phyloP scores from a whole-genome alignment of 2,888 invertebrate genomes.

The Tachina grossa region DNA sequence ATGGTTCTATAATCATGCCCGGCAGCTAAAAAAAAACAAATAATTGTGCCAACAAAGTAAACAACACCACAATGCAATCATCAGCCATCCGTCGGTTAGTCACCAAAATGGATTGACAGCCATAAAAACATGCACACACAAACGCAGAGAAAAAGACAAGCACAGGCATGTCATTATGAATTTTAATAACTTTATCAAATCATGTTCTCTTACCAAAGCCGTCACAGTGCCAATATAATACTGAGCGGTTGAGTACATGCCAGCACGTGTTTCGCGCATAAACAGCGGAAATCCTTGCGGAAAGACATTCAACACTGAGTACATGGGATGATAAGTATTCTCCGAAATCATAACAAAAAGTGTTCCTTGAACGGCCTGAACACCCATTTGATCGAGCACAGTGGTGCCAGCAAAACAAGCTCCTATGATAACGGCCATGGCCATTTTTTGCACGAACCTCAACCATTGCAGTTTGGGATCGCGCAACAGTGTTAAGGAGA shows the following conservation, averaged over 20 bases:
- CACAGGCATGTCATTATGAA: not conserved
- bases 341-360: conserved; percentile 94
- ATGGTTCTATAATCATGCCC: conserved; percentile 91
- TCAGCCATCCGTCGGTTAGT: not conserved
- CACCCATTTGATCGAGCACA: conserved; percentile 89
- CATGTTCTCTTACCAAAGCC: conserved; percentile 87
- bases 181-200: conserved; percentile 1
- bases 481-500: conserved; percentile 88
- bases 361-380: conserved; percentile 94
- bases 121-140: not conserved
- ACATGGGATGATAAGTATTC: conserved; percentile 96
- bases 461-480: conserved; percentile 92
- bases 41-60: not conserved
- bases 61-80: conserved; percentile 14
- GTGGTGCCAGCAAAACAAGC: conserved; percentile 92
- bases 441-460: conserved; percentile 91
- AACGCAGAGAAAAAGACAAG: not conserved
- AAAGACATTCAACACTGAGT: conserved; percentile 92
- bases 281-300: conserved; percentile 92
- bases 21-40: conserved; percentile 86
- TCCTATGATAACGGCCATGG: conserved; percentile 90
- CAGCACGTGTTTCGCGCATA: conserved; percentile 91
- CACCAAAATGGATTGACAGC: not conserved
- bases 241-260: conserved; percentile 90
- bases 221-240: conserved; percentile 92